phyloP scores from a whole-genome alignment of 2,113 vertebrate genomes.

The Cephalopterus ornatus region DNA sequence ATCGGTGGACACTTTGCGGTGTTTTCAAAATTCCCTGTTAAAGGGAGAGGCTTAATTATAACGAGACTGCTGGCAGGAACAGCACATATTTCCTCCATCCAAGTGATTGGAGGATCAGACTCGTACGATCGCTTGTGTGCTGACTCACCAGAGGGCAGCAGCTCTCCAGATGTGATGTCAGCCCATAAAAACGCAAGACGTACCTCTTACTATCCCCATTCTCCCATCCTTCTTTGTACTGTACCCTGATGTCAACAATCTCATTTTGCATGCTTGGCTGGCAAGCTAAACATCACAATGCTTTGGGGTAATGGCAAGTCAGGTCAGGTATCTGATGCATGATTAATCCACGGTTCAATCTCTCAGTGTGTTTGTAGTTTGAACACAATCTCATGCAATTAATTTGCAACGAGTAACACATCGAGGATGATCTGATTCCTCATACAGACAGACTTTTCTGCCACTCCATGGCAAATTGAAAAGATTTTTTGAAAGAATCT shows the following conservation, averaged over 20 bases:
- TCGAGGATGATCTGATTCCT: background rate
- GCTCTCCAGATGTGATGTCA: constrained; percentile 69
- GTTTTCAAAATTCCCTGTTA: background rate
- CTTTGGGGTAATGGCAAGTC: background rate
- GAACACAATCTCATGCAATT: background rate
- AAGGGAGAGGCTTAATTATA: background rate
- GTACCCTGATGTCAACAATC: background rate
- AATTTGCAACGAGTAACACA: background rate
- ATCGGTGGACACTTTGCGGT: background rate
- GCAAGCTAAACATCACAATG: background rate
- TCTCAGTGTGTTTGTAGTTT: background rate
- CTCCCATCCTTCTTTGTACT: background rate
- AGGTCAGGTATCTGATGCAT: background rate
- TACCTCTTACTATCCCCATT: background rate
- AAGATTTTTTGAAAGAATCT: background rate
- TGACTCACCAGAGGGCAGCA: constrained; percentile 76
- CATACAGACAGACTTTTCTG: background rate
- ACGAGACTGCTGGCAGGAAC: background rate
- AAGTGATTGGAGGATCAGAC: constrained; percentile 52
- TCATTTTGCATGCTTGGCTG: background rate
- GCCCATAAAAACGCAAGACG: constrained; percentile 49
- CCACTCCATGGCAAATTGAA: background rate
- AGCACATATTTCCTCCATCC: background rate
- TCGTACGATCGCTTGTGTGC: constrained; percentile 64
- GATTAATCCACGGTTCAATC: background rate